Conservation (phyloP, 2,797 vertebrate species). For the Cichlasoma orientale region DNA sequence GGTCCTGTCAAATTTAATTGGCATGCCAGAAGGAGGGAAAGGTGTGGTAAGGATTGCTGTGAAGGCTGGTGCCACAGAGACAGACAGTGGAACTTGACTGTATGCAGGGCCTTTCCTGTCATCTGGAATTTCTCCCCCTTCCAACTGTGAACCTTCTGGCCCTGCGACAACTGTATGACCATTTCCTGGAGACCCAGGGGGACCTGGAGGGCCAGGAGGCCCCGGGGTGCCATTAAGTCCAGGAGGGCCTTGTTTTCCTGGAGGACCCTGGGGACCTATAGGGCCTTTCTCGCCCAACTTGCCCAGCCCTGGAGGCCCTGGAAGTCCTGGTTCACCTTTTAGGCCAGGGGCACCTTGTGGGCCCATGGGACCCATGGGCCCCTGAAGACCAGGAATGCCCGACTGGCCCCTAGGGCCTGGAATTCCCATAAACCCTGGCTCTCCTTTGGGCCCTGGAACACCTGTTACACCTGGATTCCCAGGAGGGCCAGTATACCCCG, state of each 20-base stretch:
- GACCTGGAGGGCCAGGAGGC: constrained; percentile 89
- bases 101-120: constrained; percentile 86
- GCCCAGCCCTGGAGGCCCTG: constrained; percentile 87
- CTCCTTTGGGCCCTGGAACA: constrained; percentile 87
- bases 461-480: constrained; percentile 89
- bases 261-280: constrained; percentile 90
- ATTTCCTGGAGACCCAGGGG: constrained; percentile 90
- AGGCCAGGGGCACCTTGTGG: constrained; percentile 91
- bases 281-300: constrained; percentile 87
- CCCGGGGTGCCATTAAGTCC: constrained; percentile 89
- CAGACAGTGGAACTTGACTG: constrained; percentile 88
- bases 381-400: constrained; percentile 95
- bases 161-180: constrained; percentile 88
- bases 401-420: constrained; percentile 92
- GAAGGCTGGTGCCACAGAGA: constrained; percentile 90
- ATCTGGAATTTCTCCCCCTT: constrained; percentile 87
- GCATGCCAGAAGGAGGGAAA: constrained; percentile 95
- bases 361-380: constrained; percentile 93
- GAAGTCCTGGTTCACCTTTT: constrained; percentile 90
- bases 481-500: constrained; percentile 88
- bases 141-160: constrained; percentile 85
- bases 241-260: constrained; percentile 86
- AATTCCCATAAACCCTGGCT: constrained; percentile 87
- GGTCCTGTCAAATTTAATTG: constrained; percentile 97
- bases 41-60: constrained; percentile 95